phyloP scores from a whole-genome alignment of 2,113 vertebrate genomes.

The Ictalurus punctatus region DNA sequence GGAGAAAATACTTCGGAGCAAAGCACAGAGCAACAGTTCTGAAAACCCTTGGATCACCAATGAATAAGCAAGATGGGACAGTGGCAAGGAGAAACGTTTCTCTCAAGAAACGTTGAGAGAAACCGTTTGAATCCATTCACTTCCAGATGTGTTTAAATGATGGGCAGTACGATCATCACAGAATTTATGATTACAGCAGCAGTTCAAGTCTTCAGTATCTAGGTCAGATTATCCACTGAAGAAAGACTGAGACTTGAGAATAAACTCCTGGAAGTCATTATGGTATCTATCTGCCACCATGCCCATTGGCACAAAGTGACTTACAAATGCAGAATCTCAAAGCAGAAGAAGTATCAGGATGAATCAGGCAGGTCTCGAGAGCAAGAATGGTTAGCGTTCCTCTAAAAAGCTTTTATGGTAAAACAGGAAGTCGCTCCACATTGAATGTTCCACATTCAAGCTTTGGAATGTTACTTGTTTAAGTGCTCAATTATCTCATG shows the following conservation, averaged over 20 bases:
- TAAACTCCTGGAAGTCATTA: not conserved
- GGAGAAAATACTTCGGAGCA: no score
- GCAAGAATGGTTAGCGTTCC: not conserved
- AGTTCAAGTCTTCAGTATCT: not conserved
- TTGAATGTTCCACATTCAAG: not conserved
- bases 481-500: not conserved
- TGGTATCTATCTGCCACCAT: not conserved
- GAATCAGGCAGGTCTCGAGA: not conserved
- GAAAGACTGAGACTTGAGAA: not conserved
- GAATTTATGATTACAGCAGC: not conserved
- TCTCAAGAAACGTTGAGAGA: not conserved
- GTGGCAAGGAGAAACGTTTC: not conserved
- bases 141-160: not conserved
- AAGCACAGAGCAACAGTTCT: no score
- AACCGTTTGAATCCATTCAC: not conserved
- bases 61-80: not conserved
- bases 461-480: conserved; percentile 9
- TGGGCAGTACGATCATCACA: not conserved
- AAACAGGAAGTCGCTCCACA: not conserved
- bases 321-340: not conserved
- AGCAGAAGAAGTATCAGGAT: not conserved
- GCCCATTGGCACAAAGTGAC: not conserved
- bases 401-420: not conserved
- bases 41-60: not conserved
- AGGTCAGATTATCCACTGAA: not conserved